A percentile compares a stretch with the other conserved stretches of the same genome.
Conservation (phyloP, 1,140 invertebrate species). For the Oscheius sp. region DNA sequence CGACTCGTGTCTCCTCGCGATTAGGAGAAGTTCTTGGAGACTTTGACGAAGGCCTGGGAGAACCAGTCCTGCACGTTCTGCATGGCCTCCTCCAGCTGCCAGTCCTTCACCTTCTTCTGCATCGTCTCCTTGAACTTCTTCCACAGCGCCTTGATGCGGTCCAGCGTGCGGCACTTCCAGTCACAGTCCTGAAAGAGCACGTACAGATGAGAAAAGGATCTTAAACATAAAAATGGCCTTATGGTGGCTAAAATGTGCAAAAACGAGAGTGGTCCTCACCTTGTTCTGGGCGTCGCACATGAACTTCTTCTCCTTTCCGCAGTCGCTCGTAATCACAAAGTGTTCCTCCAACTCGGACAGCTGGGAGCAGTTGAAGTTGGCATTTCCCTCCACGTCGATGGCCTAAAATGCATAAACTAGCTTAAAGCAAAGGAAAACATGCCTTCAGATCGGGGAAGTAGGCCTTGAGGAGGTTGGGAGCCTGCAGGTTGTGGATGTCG, state of each 20-base stretch:
- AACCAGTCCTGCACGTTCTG: conserved; percentile 23
- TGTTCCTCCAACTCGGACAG: background rate
- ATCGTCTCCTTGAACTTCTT: conserved; percentile 22
- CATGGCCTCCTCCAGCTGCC: conserved; percentile 21
- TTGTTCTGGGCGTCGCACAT: background rate
- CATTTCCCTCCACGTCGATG: conserved; percentile 11
- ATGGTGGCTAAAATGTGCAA: background rate
- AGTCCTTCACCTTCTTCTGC: conserved; percentile 24
- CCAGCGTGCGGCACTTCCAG: conserved; percentile 25
- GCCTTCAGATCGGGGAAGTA: background rate
- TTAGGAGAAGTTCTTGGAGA: background rate
- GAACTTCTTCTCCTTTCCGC: background rate
- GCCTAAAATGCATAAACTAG: background rate
- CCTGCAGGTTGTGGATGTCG: background rate
- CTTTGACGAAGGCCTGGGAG: background rate
- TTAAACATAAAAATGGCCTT: background rate
- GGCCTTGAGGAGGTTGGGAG: background rate
- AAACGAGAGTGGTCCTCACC: background rate
- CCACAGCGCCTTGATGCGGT: conserved; percentile 29
- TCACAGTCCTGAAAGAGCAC: conserved; percentile 12
- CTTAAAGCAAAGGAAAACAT: background rate
- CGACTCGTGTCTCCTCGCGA: no score
- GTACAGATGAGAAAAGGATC: conserved; percentile 5
- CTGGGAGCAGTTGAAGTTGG: conserved; percentile 4
- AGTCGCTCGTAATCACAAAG: background rate